phyloP scores from a whole-genome alignment of 2,888 invertebrate species.

The Watsonalla cultraria region DNA sequence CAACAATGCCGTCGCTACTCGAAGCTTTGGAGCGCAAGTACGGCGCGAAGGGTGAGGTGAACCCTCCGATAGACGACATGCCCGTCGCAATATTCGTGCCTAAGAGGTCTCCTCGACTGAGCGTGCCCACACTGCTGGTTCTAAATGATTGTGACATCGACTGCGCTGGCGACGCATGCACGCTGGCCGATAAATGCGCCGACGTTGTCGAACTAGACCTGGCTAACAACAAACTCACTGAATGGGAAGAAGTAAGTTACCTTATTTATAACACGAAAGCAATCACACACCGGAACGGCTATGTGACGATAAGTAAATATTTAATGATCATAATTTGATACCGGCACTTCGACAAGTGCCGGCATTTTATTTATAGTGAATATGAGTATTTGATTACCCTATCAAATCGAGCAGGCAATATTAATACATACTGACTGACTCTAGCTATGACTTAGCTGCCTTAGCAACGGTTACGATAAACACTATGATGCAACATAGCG shows the following conservation, averaged over 20 bases:
- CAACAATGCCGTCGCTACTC: constrained; percentile 90
- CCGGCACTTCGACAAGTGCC: neutral
- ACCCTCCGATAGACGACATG: constrained; percentile 79
- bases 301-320: too few species aligned
- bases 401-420: neutral
- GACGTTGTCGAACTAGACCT: constrained; percentile 96
- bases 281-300: neutral
- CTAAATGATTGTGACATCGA: constrained; percentile 95
- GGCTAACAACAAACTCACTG: constrained; percentile 92
- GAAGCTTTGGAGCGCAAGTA: constrained; percentile 95
- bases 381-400: neutral
- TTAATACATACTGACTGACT: neutral
- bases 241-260: constrained; percentile 90
- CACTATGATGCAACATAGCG: constrained; percentile 15
- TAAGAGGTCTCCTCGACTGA: constrained; percentile 85
- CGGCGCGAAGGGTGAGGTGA: constrained; percentile 82
- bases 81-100: constrained; percentile 93
- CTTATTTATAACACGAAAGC: neutral
- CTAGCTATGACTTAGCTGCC: constrained; percentile 2
- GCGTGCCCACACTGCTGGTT: constrained; percentile 90
- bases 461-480: constrained; percentile 10
- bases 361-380: too few species aligned
- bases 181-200: constrained; percentile 89
- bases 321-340: neutral
- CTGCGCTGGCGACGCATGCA: constrained; percentile 90